Percentiles rank a stretch among this genome's conserved stretches.
phyloP scores from a whole-genome alignment of 2,888 invertebrate genomes.

The Apamea anceps region DNA sequence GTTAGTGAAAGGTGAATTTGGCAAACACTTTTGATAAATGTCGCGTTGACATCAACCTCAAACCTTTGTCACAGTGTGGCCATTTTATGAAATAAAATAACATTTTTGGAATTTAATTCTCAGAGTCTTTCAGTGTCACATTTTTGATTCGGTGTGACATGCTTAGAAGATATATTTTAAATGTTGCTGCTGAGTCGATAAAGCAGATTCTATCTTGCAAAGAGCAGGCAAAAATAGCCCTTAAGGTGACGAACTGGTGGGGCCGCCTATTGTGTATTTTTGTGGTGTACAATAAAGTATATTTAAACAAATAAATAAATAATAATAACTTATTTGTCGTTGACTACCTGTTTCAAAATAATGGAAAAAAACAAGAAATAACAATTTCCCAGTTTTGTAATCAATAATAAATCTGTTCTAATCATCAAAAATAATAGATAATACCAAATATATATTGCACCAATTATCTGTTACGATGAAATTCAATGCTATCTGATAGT shows the following conservation, averaged over 20 bases:
- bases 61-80: too few species aligned
- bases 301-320: too few species aligned
- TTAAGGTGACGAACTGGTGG: too few species aligned
- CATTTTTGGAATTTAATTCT: too few species aligned
- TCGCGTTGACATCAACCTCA: neutral
- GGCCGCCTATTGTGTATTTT: too few species aligned
- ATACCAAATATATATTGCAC: neutral
- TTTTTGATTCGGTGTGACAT: neutral
- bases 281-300: too few species aligned
- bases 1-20: too few species aligned
- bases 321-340: neutral
- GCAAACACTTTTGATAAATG: too few species aligned
- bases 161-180: too few species aligned
- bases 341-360: slow-evolving; percentile 1
- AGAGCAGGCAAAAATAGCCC: too few species aligned
- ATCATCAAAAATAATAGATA: neutral
- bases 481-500: slow-evolving; percentile 9
- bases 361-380: neutral
- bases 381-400: neutral
- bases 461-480: neutral
- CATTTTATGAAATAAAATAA: too few species aligned
- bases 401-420: neutral
- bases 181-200: neutral
- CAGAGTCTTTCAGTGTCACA: neutral
- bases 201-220: too few species aligned